These are phyloP conservation scores for Bibio marci DNA, from an alignment of 2,888 invertebrate genomes.

Conservation along the genomic window DNA sequence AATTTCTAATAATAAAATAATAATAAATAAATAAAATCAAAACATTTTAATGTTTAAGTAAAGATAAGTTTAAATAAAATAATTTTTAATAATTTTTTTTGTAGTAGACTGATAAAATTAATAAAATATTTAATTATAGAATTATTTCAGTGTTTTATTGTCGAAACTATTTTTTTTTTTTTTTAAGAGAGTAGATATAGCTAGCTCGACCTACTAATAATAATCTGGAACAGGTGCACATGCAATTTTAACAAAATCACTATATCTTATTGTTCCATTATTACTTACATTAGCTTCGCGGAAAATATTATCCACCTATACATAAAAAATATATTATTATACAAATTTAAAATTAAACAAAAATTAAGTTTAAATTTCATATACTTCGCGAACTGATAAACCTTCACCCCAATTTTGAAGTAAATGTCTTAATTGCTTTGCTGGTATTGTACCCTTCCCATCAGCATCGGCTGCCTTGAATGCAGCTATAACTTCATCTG, in stretches of 20 bases:
- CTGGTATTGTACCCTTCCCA: slow-evolving; percentile 57
- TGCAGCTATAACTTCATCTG: slow-evolving; percentile 61
- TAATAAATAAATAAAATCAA: no score
- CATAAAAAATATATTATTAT: slow-evolving; percentile 10
- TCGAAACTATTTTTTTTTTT: no score
- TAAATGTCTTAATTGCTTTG: slow-evolving; percentile 68
- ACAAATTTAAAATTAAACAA: slow-evolving; percentile 1
- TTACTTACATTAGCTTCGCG: slow-evolving; percentile 76
- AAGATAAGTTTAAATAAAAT: no score
- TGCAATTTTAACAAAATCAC: slow-evolving; percentile 82
- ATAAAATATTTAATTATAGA: no score
- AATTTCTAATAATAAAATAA: no score
- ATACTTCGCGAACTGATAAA: slow-evolving; percentile 47
- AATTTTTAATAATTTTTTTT: no score
- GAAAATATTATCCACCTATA: slow-evolving; percentile 71
- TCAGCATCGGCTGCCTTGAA: slow-evolving; percentile 72
- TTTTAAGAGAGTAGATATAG: no score
- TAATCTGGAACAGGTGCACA: slow-evolving; percentile 89
- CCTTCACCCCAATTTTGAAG: slow-evolving; percentile 87
- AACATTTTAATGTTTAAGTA: no score
- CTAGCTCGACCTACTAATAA: no score
- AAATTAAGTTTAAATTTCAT: no score
- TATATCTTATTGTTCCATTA: slow-evolving; percentile 66
- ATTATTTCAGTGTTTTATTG: no score
- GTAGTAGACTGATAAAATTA: no score